These are phyloP conservation scores for Cheilosia vulpina DNA, from an alignment of 2,888 invertebrate species.

Conservation along the genomic window DNA sequence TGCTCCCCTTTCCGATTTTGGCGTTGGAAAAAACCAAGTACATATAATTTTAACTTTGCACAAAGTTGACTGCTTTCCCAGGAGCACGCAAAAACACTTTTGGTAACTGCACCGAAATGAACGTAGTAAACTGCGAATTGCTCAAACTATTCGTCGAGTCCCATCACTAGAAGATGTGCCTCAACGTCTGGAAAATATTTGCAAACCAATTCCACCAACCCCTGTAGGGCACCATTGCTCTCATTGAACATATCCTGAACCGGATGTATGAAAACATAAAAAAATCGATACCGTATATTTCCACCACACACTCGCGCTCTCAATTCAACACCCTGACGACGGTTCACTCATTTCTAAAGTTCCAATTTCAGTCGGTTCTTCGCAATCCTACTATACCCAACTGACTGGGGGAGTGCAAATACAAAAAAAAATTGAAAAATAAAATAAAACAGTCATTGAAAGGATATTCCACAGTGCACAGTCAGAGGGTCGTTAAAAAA, in stretches of 20 bases:
- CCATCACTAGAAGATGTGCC: too few relatives aligned
- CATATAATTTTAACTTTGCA: too few relatives aligned
- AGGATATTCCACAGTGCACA: constrained; percentile 57
- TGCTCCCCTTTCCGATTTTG: too few relatives aligned
- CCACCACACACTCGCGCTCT: constrained; percentile 53
- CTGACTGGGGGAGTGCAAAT: constrained; percentile 26
- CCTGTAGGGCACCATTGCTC: constrained; percentile 45
- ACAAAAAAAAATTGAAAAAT: not conserved
- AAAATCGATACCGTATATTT: constrained; percentile 65
- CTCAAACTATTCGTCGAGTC: not conserved
- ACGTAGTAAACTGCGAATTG: not conserved
- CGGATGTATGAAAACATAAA: constrained; percentile 13
- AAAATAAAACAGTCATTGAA: constrained; percentile 33
- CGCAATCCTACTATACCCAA: constrained; percentile 3
- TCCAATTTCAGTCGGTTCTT: constrained; percentile 68
- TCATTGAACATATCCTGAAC: constrained; percentile 2
- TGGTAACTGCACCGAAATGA: too few relatives aligned
- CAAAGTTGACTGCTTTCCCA: too few relatives aligned
- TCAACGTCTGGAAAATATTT: not conserved
- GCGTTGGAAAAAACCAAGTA: too few relatives aligned
- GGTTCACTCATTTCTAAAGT: constrained; percentile 33
- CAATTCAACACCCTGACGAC: constrained; percentile 25
- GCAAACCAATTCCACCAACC: not conserved
- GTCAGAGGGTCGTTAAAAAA: constrained; percentile 23
- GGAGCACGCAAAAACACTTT: too few relatives aligned